These are phyloP conservation scores for Molorchus minor DNA, from an alignment of 2,888 invertebrate species.

Conservation along the genomic window DNA sequence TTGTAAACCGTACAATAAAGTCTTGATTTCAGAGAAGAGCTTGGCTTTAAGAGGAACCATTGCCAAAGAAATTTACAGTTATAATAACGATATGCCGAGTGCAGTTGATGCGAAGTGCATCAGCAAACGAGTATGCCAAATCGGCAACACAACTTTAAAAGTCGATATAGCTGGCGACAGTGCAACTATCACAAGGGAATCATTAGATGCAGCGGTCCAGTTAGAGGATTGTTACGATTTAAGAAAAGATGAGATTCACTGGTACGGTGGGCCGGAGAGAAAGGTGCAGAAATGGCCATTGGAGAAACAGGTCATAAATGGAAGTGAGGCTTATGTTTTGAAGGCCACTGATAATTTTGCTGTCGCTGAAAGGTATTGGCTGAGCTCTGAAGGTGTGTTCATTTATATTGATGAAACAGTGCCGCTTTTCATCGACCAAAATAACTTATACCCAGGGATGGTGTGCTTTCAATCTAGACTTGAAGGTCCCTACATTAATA, in stretches of 20 bases:
- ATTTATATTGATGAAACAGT: conserved; percentile 70
- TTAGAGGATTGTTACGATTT: conserved; percentile 65
- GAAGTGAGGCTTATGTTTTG: conserved; percentile 66
- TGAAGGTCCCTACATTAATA: conserved; percentile 64
- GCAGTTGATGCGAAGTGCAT: background rate
- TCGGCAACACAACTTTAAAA: background rate
- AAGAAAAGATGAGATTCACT: conserved; percentile 64
- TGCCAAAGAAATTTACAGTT: background rate
- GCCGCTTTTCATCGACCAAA: conserved; percentile 78
- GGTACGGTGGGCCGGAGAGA: conserved; percentile 76
- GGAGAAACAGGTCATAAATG: conserved; percentile 66
- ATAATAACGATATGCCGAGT: background rate
- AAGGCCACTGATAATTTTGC: conserved; percentile 67
- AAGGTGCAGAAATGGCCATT: conserved; percentile 73
- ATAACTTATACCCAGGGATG: conserved; percentile 65
- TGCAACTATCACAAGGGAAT: conserved; percentile 25
- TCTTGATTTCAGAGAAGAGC: no score
- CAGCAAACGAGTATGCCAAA: background rate
- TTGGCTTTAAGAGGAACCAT: no score
- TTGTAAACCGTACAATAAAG: no score
- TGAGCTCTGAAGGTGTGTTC: conserved; percentile 75
- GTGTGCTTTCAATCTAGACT: conserved; percentile 70
- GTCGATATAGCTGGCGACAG: background rate
- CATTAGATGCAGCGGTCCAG: conserved; percentile 16
- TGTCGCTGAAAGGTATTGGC: conserved; percentile 75